These are phyloP conservation scores for Glaucomys volans DNA, from an alignment of 2,113 vertebrate species.

Conservation along the genomic window DNA sequence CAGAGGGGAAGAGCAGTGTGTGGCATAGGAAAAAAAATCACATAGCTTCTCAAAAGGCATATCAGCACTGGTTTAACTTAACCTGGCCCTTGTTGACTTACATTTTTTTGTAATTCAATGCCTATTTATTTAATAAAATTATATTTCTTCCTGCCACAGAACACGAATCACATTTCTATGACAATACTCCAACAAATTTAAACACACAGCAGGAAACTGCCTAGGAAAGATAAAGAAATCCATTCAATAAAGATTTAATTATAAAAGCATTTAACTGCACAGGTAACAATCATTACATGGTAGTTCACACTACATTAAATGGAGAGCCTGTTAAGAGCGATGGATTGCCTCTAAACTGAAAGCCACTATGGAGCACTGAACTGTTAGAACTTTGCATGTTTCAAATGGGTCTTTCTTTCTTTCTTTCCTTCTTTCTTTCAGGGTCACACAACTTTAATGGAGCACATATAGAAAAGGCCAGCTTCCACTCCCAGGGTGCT, in stretches of 20 bases:
- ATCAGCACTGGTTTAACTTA: not conserved
- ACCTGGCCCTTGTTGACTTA: too few species aligned
- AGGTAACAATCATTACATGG: constrained; percentile 24
- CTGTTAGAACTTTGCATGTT: not conserved
- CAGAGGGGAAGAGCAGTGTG: not conserved
- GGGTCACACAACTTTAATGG: too few species aligned
- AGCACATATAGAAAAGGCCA: too few species aligned
- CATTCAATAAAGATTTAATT: constrained; percentile 81
- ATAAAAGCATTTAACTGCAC: constrained; percentile 70
- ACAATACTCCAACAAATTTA: constrained; percentile 56
- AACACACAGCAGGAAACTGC: constrained; percentile 72
- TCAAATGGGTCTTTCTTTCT: not conserved
- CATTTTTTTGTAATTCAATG: not conserved
- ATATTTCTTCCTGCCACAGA: not conserved
- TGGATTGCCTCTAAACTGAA: constrained; percentile 32
- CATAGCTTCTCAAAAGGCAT: not conserved
- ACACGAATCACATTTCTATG: constrained; percentile 19
- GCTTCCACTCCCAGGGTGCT: too few species aligned
- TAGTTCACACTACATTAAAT: constrained; percentile 72
- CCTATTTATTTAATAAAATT: constrained; percentile 51
- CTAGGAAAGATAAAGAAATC: constrained; percentile 75
- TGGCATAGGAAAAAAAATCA: not conserved
- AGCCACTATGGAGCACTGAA: not conserved
- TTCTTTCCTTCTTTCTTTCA: not conserved
- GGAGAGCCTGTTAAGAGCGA: constrained; percentile 58